A percentile compares a stretch with the other conserved stretches of the same genome.
Conservation (phyloP, 2,888 invertebrate species). For the Ametastegia equiseti region DNA sequence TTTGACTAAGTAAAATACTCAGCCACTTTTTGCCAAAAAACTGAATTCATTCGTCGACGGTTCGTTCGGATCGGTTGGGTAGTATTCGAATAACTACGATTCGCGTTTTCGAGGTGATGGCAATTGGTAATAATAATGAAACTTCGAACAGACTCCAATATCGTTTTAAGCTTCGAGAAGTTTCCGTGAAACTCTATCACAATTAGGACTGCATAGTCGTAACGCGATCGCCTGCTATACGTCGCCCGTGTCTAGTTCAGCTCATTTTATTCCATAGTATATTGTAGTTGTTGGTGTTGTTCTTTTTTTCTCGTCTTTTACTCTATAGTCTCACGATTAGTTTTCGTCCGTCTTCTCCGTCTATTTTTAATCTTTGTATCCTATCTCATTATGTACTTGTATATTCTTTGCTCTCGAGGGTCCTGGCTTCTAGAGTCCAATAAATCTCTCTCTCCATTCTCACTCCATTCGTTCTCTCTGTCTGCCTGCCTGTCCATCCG, state of each 20-base stretch:
- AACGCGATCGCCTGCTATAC: background rate
- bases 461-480: constrained; percentile 20
- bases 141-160: no score
- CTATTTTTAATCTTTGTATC: constrained; percentile 44
- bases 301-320: background rate
- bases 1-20: no score
- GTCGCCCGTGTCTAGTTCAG: background rate
- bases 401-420: constrained; percentile 36
- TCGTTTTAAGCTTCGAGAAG: no score
- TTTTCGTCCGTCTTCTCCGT: constrained; percentile 9
- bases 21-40: no score
- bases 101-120: no score
- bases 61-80: no score
- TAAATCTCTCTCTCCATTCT: constrained; percentile 34
- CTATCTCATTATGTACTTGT: constrained; percentile 39
- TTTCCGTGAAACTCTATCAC: constrained; percentile 4
- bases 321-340: constrained; percentile 26
- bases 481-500: background rate
- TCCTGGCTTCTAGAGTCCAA: constrained; percentile 32
- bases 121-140: no score
- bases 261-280: constrained; percentile 2
- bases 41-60: no score
- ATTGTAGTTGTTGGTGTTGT: no score
- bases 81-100: no score
- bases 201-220: background rate